These are phyloP conservation scores for Lordiphosa stackelbergi DNA, from an alignment of 1,140 invertebrate genomes.

Conservation along the genomic window DNA sequence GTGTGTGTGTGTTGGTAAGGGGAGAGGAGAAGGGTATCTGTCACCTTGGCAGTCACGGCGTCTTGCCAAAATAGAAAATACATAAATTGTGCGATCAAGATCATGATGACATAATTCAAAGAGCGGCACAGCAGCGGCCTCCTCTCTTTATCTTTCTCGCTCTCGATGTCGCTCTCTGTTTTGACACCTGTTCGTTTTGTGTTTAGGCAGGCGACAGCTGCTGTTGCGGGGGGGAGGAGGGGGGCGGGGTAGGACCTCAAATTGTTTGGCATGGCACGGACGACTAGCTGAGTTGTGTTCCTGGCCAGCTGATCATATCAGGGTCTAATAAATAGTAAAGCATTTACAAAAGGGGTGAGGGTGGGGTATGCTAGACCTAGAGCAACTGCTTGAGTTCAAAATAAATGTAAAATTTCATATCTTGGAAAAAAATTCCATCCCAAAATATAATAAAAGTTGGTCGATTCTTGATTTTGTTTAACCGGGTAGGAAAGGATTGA, in stretches of 20 bases:
- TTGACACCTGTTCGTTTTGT: slow-evolving; percentile 51
- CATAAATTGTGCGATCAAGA: slow-evolving; percentile 71
- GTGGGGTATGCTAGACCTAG: too few species aligned
- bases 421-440: too few species aligned
- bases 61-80: slow-evolving; percentile 70
- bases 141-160: slow-evolving; percentile 1
- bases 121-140: slow-evolving; percentile 11
- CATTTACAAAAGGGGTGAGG: too few species aligned
- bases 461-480: too few species aligned
- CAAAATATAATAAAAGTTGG: too few species aligned
- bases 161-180: slow-evolving; percentile 9
- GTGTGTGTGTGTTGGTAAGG: background rate
- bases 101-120: slow-evolving; percentile 56
- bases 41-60: slow-evolving; percentile 62
- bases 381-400: too few species aligned
- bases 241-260: slow-evolving; percentile 18
- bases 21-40: background rate
- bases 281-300: slow-evolving; percentile 7
- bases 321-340: slow-evolving; percentile 5
- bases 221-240: background rate
- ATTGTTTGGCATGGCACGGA: slow-evolving; percentile 35
- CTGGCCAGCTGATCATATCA: slow-evolving; percentile 9
- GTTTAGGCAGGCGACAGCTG: slow-evolving; percentile 32
- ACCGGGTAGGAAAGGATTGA: too few species aligned
- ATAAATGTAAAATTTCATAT: too few species aligned